phyloP scores from a whole-genome alignment of 2,113 vertebrate genomes.

The Erythrolamprus reginae region DNA sequence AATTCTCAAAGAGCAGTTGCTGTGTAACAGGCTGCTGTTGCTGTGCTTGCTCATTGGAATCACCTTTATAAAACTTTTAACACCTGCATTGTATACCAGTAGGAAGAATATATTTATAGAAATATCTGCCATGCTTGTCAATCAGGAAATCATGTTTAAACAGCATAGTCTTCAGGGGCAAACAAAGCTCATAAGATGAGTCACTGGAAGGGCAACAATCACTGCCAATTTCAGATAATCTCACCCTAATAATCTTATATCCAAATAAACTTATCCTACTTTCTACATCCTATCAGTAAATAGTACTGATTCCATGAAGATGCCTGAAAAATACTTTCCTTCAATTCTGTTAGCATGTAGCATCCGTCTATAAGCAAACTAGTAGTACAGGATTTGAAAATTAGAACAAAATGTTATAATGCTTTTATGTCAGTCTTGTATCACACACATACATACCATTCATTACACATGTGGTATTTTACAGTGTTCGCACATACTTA shows the following conservation, averaged over 20 bases:
- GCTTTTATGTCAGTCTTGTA: background rate
- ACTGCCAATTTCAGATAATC: constrained; percentile 17
- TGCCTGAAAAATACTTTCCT: background rate
- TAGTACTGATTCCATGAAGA: background rate
- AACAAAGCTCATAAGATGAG: constrained; percentile 21
- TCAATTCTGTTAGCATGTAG: background rate
- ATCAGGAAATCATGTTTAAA: constrained; percentile 19
- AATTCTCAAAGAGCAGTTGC: background rate
- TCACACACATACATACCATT: background rate
- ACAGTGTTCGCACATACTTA: background rate
- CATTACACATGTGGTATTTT: background rate
- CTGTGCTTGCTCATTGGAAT: background rate
- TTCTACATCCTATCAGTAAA: background rate
- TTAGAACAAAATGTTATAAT: background rate
- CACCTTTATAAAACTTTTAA: background rate
- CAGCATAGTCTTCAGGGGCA: constrained; percentile 16
- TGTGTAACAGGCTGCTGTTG: background rate
- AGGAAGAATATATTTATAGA: constrained; percentile 16
- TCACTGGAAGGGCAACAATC: constrained; percentile 8
- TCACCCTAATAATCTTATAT: background rate
- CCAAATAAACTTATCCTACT: background rate
- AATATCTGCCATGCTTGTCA: background rate
- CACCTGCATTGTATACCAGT: background rate
- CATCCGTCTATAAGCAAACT: background rate
- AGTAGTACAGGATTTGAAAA: background rate